These are phyloP conservation scores for Batillaria attramentaria DNA, from an alignment of 1,140 invertebrate genomes.

Conservation along the genomic window DNA sequence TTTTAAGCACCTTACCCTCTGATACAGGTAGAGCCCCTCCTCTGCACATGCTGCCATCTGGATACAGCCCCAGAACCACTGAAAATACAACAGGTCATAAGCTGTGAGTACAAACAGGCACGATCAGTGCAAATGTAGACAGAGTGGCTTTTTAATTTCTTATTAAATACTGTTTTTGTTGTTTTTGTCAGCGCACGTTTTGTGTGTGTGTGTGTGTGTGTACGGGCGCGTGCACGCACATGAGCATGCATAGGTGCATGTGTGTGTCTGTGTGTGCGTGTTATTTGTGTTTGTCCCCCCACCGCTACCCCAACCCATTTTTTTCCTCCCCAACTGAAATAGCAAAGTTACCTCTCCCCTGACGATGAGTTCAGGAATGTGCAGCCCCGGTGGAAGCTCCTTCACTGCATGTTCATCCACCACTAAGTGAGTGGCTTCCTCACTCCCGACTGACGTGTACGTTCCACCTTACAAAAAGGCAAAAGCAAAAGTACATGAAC, in stretches of 20 bases:
- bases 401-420: conserved; percentile 71
- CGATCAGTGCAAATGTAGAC: no score
- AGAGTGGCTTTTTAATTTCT: no score
- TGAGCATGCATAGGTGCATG: no score
- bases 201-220: no score
- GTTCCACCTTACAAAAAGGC: no score
- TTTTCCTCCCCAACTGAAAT: background rate
- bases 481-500: no score
- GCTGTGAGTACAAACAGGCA: background rate
- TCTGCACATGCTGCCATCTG: conserved; percentile 94
- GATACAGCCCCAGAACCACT: conserved; percentile 98
- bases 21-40: conserved; percentile 84
- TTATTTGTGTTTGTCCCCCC: background rate
- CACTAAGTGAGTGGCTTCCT: conserved; percentile 91
- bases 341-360: conserved; percentile 60
- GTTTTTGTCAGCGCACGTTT: no score
- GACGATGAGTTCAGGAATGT: conserved; percentile 58
- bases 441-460: conserved; percentile 82
- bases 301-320: background rate
- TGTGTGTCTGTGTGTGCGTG: no score
- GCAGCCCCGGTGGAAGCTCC: conserved; percentile 58
- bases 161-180: no score
- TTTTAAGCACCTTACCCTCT: conserved; percentile 55
- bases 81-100: conserved; percentile 63
- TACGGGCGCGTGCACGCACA: no score